Base-by-base conservation (phyloP, 2,113 vertebrate genomes). In the Calidris pygmaea region DNA sequence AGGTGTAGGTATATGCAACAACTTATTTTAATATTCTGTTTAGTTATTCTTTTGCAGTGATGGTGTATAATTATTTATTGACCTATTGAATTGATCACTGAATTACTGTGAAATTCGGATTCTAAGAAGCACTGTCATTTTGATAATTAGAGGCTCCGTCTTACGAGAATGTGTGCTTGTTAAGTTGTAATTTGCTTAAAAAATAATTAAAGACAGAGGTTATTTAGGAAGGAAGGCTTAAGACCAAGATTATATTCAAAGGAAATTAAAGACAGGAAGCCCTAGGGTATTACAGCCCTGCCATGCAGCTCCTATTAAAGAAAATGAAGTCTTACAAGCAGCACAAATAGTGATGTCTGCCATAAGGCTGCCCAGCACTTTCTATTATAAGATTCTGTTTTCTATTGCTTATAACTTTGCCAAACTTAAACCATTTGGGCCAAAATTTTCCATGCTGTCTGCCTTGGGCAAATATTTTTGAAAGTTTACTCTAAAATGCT, bases 171-270 rank as follows among this genome's bases (percentile, higher is more conserved):
- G 82, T 91, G 89, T 90, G 93, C 92, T 96, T 48, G n/a, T 97
- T 97, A 97, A 95, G 85, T 89, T 87, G 93, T 95, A 96, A 97
- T 97, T 96, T 97, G 93, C 95, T 95, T 92, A 39, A 97, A 96
- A 95, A 95, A 95, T 96, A 97, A 97, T 97, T 94, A 92, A 96
- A 97, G 89, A 92, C 97, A 95, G 96, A 94, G 78, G 95, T 94
- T 93, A 80, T 95, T 97, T 97, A 97, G 96, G 96, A 97, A 97
- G 96, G 96, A 96, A 97, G 96, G 93, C 93, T 97, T 97, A 97
- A 95, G 77, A 96, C 87, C 92, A 86, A 94, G 96, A 81, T 93
- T 97, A 92, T 85, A 96, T 97, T 96, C 92, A 96, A 94, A 97
- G 96, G 96, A 96, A 97, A 97, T 97, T 94, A 97, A 97, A 97